Evolutionary conservation across 2,888 invertebrate genomes (phyloP), one percentile per base, ranked within the genome.

Genomic region (Xanthia togata): DNA sequence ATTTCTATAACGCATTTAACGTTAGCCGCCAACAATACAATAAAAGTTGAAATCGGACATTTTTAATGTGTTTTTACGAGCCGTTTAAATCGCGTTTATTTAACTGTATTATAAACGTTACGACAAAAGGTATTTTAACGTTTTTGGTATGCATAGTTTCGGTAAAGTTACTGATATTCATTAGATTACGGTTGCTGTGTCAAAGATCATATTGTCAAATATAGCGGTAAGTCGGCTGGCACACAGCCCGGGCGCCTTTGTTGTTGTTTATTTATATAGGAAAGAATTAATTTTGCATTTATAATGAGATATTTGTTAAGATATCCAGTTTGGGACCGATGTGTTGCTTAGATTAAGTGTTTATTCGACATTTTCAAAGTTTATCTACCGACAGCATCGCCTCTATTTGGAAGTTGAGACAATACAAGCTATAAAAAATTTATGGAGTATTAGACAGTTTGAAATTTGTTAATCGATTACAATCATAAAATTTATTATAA

Each of bases 11-110:
- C 73, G 62, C 78, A 76, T 80, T 82, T 73, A 81, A 78, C 70
- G 76, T 70, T 63, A 83, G 67, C 79, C 87, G 81, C 75, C 73
- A 82, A 87, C 83, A 86, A 84, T 74, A 92, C 89, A 90, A 91
- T 92, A 93, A 93, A 93, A 89, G 82, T 89, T 89, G 79, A 85
- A 89, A 91, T 89, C 88, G 83, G 89, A 89, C 88, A 85, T 89
- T 90, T 84, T 90, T 89, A 90, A 92, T 87, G 90, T 87, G 81
- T 86, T 90, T 93, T 93, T 91, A 93, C 90, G 91, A 91, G 88
- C 90, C 87, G 86, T 89, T 92, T 89, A 89, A 83, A 89, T 90
- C 88, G 92, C 89, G 84, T 89, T 92, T 90, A 87, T 86, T 89
- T 91, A 88, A 91, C 88, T 90, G 88, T 89, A 86, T 86, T 88